Base-by-base conservation (phyloP, 2,888 invertebrate genomes). In the Plebejus argus region DNA sequence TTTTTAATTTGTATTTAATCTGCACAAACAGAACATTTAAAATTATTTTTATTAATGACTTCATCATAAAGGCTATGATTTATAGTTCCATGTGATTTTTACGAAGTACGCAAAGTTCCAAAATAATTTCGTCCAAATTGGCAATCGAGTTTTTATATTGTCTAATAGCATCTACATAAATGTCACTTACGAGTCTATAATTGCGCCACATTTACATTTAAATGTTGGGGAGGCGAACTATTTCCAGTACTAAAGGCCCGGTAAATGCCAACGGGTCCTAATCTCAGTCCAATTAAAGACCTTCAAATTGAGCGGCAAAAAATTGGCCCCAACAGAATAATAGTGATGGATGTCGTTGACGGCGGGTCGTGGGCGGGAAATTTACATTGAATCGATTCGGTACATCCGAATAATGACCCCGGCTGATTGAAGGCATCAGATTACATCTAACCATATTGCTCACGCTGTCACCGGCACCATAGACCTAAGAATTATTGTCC, bases 351-450 rank as follows among this genome's bases (percentile, higher is more conserved):
- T 93, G 88, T 88, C 86, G 84, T 88, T 85, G 86, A 82, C 82
- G 82, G 83, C 81, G 80, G 82, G 75, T 91, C 91, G 88, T 92
- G 92, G 87, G 90, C 84, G 79, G 79, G 79, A 84, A 84, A 93
- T 93, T 93, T 91, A 91, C 93, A 93, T 94, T 92, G 91, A 93
- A 93, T 93, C 83, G 91, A 85, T 87, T 85, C 85, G 85, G 84
- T 85, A 86, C 87, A 88, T 85, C 86, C 85, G 83, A 88, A 88
- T 87, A 86, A 86, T 88, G 84, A 83, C 88, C 87, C 89, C 90
- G 88, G 88, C 88, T 86, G 83, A 82, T 76, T 79, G 82, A 82
- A 80, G 81, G 45, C 76, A 76, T 49, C 66, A 28, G 77, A 77
- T 77, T 77, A 77, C 18, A 58, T 72, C 58, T 35, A 39, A 35